Evolutionary conservation across 2,797 vertebrate species (phyloP).

Genomic region (Neostethus bicornis): DNA sequence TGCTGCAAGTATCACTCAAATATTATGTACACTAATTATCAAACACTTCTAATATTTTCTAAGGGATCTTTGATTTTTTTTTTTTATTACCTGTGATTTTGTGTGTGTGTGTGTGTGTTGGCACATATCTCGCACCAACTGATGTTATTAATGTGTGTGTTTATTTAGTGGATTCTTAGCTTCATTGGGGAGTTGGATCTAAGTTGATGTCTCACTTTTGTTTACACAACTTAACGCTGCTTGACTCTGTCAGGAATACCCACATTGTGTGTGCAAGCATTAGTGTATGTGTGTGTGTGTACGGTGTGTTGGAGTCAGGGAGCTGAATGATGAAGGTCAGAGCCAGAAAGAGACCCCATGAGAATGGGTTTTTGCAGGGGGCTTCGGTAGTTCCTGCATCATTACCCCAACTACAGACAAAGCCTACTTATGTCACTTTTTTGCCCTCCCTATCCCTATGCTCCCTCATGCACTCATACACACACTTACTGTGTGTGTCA

Average conservation of each 20-base stretch:
- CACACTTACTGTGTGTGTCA: slow-evolving; percentile 79
- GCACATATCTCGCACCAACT: slow-evolving; percentile 37
- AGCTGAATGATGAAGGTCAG: slow-evolving; percentile 32
- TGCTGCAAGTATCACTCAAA: neutral
- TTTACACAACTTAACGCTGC: slow-evolving; percentile 82
- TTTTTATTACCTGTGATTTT: neutral
- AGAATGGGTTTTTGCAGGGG: slow-evolving; percentile 80
- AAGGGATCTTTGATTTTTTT: slow-evolving; percentile 6
- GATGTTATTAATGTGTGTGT: slow-evolving; percentile 68
- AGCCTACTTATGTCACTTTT: slow-evolving; percentile 70
- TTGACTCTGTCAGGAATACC: slow-evolving; percentile 75
- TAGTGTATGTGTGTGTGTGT: slow-evolving; percentile 24
- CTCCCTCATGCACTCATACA: slow-evolving; percentile 61
- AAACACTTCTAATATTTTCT: neutral
- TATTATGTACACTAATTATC: neutral
- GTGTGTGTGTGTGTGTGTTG: slow-evolving; percentile 29
- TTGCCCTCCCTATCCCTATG: slow-evolving; percentile 45
- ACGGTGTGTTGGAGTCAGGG: slow-evolving; percentile 19
- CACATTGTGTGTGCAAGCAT: slow-evolving; percentile 12
- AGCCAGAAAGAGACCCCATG: slow-evolving; percentile 72
- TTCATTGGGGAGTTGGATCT: slow-evolving; percentile 78
- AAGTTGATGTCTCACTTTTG: slow-evolving; percentile 86
- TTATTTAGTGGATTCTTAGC: slow-evolving; percentile 79
- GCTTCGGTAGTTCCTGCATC: slow-evolving; percentile 86
- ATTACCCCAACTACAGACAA: slow-evolving; percentile 86